Evolutionary conservation across 2,888 invertebrate genomes (phyloP).

Genomic region (Hydrotaea cyrtoneurina): DNA sequence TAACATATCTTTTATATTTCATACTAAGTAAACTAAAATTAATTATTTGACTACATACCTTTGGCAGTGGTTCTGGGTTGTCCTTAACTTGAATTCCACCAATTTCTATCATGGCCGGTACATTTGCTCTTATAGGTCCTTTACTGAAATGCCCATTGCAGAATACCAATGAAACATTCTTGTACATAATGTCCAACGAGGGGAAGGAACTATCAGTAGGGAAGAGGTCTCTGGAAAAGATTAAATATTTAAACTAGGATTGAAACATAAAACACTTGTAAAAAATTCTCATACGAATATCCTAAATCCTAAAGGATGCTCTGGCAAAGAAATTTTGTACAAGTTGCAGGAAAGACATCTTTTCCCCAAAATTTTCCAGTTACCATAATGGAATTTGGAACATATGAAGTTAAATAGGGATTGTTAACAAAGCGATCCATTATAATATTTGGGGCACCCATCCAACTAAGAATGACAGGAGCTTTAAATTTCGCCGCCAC

Average conservation of each 20-base stretch:
- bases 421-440: constrained; percentile 73
- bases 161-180: constrained; percentile 77
- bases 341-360: constrained; percentile 72
- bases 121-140: constrained; percentile 75
- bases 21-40: too few species aligned
- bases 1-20: too few species aligned
- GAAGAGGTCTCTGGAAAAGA: constrained; percentile 63
- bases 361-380: constrained; percentile 59
- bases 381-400: constrained; percentile 71
- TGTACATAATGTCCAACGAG: constrained; percentile 71
- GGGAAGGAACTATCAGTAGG: constrained; percentile 69
- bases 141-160: constrained; percentile 76
- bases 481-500: constrained; percentile 75
- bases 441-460: constrained; percentile 69
- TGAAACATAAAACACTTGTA: constrained; percentile 71
- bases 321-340: constrained; percentile 69
- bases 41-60: constrained; percentile 64
- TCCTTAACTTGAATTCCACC: constrained; percentile 79
- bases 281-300: constrained; percentile 54
- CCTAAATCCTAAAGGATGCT: constrained; percentile 38
- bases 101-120: constrained; percentile 77
- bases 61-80: constrained; percentile 76
- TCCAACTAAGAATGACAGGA: constrained; percentile 74
- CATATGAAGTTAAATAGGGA: constrained; percentile 69
- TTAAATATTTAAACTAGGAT: too few species aligned